Conservation (phyloP, 2,888 invertebrate species). For the Erpobdella octoculata region DNA sequence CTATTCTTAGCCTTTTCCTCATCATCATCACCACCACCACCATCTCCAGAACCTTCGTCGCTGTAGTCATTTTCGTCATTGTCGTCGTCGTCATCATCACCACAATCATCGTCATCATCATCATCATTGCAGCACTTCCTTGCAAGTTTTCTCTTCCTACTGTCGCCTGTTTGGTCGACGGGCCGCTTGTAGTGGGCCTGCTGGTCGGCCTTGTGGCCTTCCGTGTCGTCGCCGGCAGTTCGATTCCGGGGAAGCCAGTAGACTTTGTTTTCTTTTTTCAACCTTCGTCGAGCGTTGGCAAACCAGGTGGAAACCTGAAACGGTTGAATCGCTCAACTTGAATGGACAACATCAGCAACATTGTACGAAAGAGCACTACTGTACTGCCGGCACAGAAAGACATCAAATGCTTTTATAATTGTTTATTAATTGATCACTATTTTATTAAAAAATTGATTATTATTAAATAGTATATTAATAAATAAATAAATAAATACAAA, state of each 20-base stretch:
- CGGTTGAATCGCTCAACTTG: background rate
- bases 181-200: background rate
- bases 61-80: background rate
- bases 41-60: background rate
- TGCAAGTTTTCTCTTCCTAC: background rate
- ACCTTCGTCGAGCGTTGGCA: constrained; percentile 19
- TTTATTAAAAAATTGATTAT: no score
- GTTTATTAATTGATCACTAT: no score
- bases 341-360: background rate
- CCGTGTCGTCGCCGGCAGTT: constrained; percentile 4
- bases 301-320: constrained; percentile 25
- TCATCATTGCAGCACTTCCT: background rate
- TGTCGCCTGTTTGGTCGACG: background rate
- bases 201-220: no score
- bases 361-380: no score
- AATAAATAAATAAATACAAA: no score
- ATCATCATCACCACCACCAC: background rate
- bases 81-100: constrained; percentile 9
- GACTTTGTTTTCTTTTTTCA: constrained; percentile 25
- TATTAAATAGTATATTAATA: no score
- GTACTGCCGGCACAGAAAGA: no score
- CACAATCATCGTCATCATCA: constrained; percentile 4
- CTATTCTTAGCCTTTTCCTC: background rate
- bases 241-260: constrained; percentile 19
- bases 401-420: no score